Conservation (phyloP, 2,888 invertebrate species). For the Lasiommata megera region DNA sequence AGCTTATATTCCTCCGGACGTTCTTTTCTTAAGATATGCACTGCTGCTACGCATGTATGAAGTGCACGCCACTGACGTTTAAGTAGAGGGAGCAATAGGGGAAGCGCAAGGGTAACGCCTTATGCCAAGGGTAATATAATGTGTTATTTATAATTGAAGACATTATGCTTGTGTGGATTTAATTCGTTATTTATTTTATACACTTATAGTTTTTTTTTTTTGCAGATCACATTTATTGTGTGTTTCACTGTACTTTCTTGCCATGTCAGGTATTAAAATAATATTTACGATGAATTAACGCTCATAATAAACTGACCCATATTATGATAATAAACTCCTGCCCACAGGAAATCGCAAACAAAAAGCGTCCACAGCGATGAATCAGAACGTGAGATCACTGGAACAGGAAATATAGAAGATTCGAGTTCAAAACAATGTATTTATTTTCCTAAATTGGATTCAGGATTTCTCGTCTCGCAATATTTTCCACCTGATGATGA, state of each 20-base stretch:
- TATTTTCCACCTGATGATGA: conserved; percentile 31
- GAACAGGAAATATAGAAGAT: background rate
- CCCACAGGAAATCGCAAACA: conserved; percentile 1
- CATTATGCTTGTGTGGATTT: no score
- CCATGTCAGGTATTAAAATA: conserved; percentile 14
- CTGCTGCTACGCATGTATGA: no score
- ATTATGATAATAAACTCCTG: background rate
- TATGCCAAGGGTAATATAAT: no score
- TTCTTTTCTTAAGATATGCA: no score
- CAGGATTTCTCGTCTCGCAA: conserved; percentile 34
- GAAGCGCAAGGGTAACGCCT: no score
- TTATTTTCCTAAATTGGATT: conserved; percentile 37
- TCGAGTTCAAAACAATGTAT: conserved; percentile 35
- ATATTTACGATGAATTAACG: no score
- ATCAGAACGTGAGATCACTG: background rate
- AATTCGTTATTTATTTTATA: no score
- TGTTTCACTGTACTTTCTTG: conserved; percentile 3
- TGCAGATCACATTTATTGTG: background rate
- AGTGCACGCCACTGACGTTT: no score
- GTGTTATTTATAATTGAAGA: no score
- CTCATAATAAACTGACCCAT: no score
- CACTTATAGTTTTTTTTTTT: background rate
- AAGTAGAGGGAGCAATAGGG: no score
- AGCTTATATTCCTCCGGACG: no score
- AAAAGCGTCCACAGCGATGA: background rate